Evolutionary conservation across 2,113 vertebrate genomes (phyloP).

Genomic region (Murina feae): DNA sequence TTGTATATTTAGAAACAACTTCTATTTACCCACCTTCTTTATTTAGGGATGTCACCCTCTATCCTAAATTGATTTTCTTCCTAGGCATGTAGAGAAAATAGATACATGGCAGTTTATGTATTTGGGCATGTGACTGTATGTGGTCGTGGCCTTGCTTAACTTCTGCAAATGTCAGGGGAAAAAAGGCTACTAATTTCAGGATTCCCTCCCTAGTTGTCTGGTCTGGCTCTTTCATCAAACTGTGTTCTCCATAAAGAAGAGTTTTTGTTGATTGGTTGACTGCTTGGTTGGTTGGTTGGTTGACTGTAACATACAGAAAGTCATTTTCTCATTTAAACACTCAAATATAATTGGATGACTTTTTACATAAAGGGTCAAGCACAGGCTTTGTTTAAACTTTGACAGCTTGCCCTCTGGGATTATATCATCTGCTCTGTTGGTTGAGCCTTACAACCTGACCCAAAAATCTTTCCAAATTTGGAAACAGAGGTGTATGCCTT

Average conservation of each 20-base stretch:
- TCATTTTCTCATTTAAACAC: not conserved
- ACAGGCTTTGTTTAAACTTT: conserved; percentile 32
- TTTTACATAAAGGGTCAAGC: conserved; percentile 5
- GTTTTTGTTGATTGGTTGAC: not conserved
- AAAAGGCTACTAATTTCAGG: not conserved
- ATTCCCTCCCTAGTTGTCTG: not conserved
- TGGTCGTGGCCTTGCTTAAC: not conserved
- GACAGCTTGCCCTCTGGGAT: conserved; percentile 38
- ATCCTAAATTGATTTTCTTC: conserved; percentile 11
- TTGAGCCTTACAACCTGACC: not conserved
- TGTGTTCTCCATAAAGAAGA: not conserved
- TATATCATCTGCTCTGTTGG: conserved; percentile 48
- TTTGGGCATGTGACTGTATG: not conserved
- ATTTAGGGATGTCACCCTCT: conserved; percentile 6
- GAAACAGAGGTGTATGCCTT: conserved; percentile 51
- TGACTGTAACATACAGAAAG: not conserved
- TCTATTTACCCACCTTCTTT: not conserved
- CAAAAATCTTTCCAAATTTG: conserved; percentile 58
- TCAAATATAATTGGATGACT: not conserved
- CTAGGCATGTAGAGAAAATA: not conserved
- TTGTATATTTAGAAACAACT: not conserved
- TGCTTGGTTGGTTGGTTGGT: not conserved
- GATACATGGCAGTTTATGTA: not conserved
- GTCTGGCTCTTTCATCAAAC: not conserved
- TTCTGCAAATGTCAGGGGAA: not conserved